phyloP scores from a whole-genome alignment of 2,113 vertebrate genomes.

The Garra rufa region DNA sequence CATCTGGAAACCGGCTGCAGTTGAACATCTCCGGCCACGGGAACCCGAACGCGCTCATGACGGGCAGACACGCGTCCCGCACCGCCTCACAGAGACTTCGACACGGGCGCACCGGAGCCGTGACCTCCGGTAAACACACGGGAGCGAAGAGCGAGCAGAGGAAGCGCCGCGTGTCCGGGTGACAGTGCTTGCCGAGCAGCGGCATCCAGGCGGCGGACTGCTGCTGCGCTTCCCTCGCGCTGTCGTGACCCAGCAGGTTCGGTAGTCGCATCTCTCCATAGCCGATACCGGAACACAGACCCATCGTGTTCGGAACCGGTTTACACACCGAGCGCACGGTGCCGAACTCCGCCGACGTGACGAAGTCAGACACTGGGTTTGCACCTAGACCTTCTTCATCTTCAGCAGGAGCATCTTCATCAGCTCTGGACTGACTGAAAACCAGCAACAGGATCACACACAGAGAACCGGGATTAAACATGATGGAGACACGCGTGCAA shows the following conservation, averaged over 20 bases:
- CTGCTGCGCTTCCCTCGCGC: conserved; percentile 77
- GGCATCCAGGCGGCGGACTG: conserved; percentile 82
- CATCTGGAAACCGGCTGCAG: conserved; percentile 78
- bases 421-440: too few relatives aligned
- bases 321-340: conserved; percentile 72
- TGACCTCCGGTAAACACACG: conserved; percentile 75
- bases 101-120: conserved; percentile 76
- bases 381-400: conserved; percentile 8
- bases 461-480: neutral
- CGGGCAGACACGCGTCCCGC: conserved; percentile 78
- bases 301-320: conserved; percentile 76
- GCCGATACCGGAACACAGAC: conserved; percentile 79
- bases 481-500: neutral
- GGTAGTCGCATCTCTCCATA: conserved; percentile 81
- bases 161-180: conserved; percentile 81
- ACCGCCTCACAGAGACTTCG: conserved; percentile 76
- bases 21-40: conserved; percentile 84
- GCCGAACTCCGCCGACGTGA: conserved; percentile 58
- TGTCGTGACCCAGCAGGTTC: conserved; percentile 82
- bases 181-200: conserved; percentile 79
- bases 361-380: conserved; percentile 45
- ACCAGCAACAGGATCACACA: neutral
- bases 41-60: conserved; percentile 84
- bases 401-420: neutral
- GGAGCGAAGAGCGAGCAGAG: conserved; percentile 83